Base-by-base conservation (phyloP, 2,797 vertebrate species). In the Gymnopithys bicolor region DNA sequence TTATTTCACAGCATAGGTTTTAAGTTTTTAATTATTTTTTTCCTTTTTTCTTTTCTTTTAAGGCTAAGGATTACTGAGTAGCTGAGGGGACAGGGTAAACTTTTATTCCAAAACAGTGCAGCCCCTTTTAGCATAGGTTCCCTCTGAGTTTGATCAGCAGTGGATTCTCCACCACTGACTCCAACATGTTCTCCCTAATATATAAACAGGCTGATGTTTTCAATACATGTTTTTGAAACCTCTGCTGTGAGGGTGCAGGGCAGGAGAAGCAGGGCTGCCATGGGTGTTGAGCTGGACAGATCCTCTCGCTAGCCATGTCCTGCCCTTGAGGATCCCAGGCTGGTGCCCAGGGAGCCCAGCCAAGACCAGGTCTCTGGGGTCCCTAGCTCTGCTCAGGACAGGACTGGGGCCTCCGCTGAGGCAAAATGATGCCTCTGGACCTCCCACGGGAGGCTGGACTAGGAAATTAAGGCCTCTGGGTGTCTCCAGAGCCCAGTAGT, bases 291-390 rank as follows among this genome's bases (percentile, higher is more conserved):
- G 25, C 9, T 11, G 10, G 21, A 24, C 37, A 56, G 24, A 43
- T 12, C n/a, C 23, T 53, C 10, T 22, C 2, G 3, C 4, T 5
- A 8, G 23, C 10, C 5, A 48, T 39, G 25, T 33, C 33, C 10
- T 25, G 39, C 15, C 25, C 45, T 59, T 0, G 0, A 19, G 11
- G 5, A 19, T 33, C 27, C 32, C 0, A 0, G 24, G 10, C 15
- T 8, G 19, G 8, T 35, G 9, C 13, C 13, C 59, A 41, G 6
- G 41, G 25, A 64, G 3, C 25, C 39, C 22, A 27, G 18, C 1
- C 41, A 33, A 59, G 39, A 46, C 19, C 35, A 55, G 68, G 6
- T 25, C 63, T 11, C 17, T 2, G 0, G 16, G 6, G 19, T 3
- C 5, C 12, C 16, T 13, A 30, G 2, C 13, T 49, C 39, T 2